Base-by-base conservation (phyloP, 2,888 invertebrate genomes). In the Reticulitermes lucifugus region DNA sequence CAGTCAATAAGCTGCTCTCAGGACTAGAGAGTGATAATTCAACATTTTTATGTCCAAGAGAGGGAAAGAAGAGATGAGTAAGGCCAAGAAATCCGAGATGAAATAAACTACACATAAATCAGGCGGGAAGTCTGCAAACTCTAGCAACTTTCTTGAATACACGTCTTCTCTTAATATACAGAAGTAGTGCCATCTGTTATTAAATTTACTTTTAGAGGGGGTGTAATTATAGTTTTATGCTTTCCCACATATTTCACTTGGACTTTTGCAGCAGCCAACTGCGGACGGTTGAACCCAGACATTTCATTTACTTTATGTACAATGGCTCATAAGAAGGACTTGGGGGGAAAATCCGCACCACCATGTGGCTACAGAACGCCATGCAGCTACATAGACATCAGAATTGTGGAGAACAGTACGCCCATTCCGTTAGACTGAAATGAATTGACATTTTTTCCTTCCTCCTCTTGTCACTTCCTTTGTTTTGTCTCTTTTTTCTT, bases 91-190 rank as follows among this genome's bases (percentile, higher is more conserved):
- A 43, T 79, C 51, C 46, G 22, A 79, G 80, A 60, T 60, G 60
- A 60, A 80, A 80, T 80, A 60, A 80, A 80, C 21, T 60, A 60
- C 25, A 41, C 55, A 80, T 80, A 80, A 80, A 80, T 80, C 79
- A 79, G 51, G 55, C n/a, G 46, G 51, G 51, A 55, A 79, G 65
- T 65, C 73, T 35, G 35, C 35, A n/a, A 41, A 6, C 41, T 73
- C 73, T 18, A 73, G 41, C 73, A 73, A 73, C 10, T 35, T 73
- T 73, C 73, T 41, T 73, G 73, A 73, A 73, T 73, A 18, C 41
- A 41, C 41, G 12, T 10, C 73, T 18, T 41, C 35, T 12, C 35
- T 73, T 73, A 73, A 9, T 4, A 73, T 41, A 18, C 25, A 25
- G 65, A n/a, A n/a, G 65, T 65, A 65, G 25, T 18, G 41, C 41